A percentile compares a stretch with the other conserved stretches of the same genome.
Evolutionary conservation across 2,797 vertebrate species (phyloP).

Genomic region (Mycteria americana): DNA sequence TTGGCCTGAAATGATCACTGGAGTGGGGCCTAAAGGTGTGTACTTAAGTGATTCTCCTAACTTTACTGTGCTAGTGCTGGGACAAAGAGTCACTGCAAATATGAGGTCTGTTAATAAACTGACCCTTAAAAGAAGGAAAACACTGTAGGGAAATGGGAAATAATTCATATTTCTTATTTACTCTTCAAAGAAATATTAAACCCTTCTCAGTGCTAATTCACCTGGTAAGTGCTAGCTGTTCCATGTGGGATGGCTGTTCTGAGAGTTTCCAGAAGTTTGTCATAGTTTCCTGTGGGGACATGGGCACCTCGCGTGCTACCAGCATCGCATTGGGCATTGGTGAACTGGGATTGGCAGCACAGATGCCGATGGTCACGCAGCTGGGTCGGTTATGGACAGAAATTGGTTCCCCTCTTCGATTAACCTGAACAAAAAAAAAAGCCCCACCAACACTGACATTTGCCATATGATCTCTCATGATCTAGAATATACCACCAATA

Average conservation of each 20-base stretch:
- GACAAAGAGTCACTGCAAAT: background rate
- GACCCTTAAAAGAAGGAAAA: background rate
- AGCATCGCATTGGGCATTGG: conserved; percentile 50
- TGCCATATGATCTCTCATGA: background rate
- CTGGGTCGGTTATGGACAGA: conserved; percentile 63
- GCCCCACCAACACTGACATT: background rate
- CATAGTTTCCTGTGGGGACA: background rate
- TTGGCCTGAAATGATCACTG: background rate
- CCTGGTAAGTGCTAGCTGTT: conserved; percentile 60
- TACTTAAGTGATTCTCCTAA: background rate
- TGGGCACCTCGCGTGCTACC: conserved; percentile 7
- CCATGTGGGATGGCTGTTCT: background rate
- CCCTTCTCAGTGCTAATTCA: background rate
- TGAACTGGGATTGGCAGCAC: conserved; percentile 8
- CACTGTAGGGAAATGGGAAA: background rate
- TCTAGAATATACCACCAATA: background rate
- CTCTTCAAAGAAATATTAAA: background rate
- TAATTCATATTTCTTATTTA: background rate
- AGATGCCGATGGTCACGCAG: conserved; percentile 57
- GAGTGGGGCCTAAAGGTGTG: background rate
- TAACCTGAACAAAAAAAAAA: conserved; percentile 54
- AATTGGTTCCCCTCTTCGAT: conserved; percentile 58
- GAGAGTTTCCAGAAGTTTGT: background rate
- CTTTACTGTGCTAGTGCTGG: background rate
- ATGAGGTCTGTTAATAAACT: background rate